Evolutionary conservation across 2,113 vertebrate species (phyloP).

Genomic region (Spea bombifrons): DNA sequence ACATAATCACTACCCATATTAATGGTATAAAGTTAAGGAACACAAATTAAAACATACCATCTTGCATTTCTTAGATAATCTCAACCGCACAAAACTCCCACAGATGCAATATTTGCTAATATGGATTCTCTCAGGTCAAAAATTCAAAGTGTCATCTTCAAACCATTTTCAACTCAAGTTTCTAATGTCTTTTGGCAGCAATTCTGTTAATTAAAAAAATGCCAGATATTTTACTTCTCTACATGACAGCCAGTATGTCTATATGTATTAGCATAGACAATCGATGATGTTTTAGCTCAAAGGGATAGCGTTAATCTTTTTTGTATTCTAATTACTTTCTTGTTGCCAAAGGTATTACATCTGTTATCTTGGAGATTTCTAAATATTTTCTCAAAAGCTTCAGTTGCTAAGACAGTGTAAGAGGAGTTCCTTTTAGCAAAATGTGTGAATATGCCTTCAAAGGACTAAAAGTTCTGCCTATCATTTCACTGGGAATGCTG

Average conservation of each 20-base stretch:
- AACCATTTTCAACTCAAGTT: slow-evolving; percentile 38
- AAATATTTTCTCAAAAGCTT: slow-evolving; percentile 13
- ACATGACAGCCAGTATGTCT: slow-evolving; percentile 32
- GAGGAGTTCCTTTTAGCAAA: background rate
- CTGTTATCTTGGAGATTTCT: slow-evolving; percentile 1
- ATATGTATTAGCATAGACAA: slow-evolving; percentile 35
- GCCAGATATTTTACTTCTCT: slow-evolving; percentile 20
- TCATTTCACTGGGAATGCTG: slow-evolving; percentile 13
- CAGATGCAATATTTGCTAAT: slow-evolving; percentile 17
- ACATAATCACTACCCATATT: too few relatives aligned
- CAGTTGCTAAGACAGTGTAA: background rate
- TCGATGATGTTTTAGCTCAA: slow-evolving; percentile 37
- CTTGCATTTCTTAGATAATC: slow-evolving; percentile 32
- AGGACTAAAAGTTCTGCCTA: slow-evolving; percentile 16
- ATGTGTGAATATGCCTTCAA: slow-evolving; percentile 6
- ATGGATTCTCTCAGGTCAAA: slow-evolving; percentile 33
- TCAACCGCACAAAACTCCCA: slow-evolving; percentile 1
- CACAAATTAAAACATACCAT: background rate
- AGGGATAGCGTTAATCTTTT: slow-evolving; percentile 20
- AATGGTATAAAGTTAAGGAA: too few relatives aligned
- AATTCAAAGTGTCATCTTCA: slow-evolving; percentile 19
- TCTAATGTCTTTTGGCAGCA: slow-evolving; percentile 36
- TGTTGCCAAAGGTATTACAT: slow-evolving; percentile 39
- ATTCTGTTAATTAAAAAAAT: slow-evolving; percentile 31
- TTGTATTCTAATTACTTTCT: slow-evolving; percentile 34